Base-by-base conservation (phyloP, 2,888 invertebrate species). In the Chouioia cunea region DNA sequence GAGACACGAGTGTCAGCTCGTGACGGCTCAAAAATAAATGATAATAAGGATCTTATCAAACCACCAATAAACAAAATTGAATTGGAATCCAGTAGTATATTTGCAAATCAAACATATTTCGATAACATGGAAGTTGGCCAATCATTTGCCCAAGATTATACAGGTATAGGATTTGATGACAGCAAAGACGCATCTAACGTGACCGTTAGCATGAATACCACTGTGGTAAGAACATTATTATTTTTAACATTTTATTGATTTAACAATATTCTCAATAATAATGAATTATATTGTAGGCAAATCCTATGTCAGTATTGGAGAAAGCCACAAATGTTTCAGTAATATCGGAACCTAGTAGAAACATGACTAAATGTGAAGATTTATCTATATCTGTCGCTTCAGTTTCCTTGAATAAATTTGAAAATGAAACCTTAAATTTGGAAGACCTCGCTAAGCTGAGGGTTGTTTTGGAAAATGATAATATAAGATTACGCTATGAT, bases 41-140 rank as follows among this genome's bases (percentile, higher is more conserved):
- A 48, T n/a, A 27, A 60, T 43, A 60, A 63, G 15, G 60, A 27
- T 18, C 22, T 54, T 50, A 23, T 27, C 12, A 56, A 69, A 36
- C 23, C 56, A 15, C 81, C 82, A 57, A 63, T 74, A 27, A 71
- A 74, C 36, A 71, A 74, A n/a, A 56, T 71, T 20, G 75, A 77
- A 6, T 74, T 76, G 20, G 79, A 81, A 36, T 77, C 76, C 0
- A 79, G 78, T 52, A 81, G 81, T 66, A 79, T 81, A 57, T 80
- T 82, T 66, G 77, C 78, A 0, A 80, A 81, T 64, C 69, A 70
- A 2, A 78, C 77, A 60, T 81, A 81, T 27, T 80, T 82, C 63
- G 79, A 81, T 16, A 76, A 77, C 48, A 75, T 81, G 77, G 75
- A 78, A 12, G 52, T 60, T 27, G 54, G 65, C 6, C 70, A 73